phyloP scores from a whole-genome alignment of 2,797 vertebrate genomes.

The Lophotriccus pileatus region DNA sequence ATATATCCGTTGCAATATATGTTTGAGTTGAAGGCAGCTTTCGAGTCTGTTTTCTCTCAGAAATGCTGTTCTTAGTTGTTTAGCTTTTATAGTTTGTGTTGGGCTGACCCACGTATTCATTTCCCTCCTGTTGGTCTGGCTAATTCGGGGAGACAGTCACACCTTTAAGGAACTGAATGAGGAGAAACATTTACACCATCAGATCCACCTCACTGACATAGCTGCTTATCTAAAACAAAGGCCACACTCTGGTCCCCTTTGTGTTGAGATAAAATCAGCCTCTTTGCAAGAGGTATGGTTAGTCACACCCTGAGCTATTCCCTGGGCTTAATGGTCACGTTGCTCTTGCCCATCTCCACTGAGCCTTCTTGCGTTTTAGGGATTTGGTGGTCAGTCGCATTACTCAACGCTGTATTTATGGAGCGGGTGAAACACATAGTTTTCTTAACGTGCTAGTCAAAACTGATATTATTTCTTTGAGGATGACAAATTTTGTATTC shows the following conservation, averaged over 20 bases:
- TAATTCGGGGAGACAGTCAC: background rate
- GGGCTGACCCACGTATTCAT: accelerated
- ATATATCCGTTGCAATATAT: background rate
- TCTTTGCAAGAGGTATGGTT: background rate
- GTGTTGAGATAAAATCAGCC: background rate
- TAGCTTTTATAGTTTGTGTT: background rate
- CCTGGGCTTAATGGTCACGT: background rate
- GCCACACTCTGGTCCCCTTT: background rate
- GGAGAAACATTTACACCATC: background rate
- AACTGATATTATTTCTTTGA: background rate
- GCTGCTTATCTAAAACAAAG: background rate
- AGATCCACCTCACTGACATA: background rate
- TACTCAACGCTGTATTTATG: background rate
- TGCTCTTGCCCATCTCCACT: background rate
- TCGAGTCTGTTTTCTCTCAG: background rate
- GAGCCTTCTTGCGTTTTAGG: background rate
- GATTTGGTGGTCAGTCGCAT: background rate
- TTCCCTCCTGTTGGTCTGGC: background rate
- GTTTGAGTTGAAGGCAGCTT: background rate
- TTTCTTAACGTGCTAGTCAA: background rate
- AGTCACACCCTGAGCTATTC: background rate
- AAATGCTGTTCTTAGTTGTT: background rate
- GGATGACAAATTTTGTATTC: background rate
- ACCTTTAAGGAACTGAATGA: background rate
- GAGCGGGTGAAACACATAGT: background rate